phyloP scores from a whole-genome alignment of 2,888 invertebrate genomes.

The Epinotia brunnichana region DNA sequence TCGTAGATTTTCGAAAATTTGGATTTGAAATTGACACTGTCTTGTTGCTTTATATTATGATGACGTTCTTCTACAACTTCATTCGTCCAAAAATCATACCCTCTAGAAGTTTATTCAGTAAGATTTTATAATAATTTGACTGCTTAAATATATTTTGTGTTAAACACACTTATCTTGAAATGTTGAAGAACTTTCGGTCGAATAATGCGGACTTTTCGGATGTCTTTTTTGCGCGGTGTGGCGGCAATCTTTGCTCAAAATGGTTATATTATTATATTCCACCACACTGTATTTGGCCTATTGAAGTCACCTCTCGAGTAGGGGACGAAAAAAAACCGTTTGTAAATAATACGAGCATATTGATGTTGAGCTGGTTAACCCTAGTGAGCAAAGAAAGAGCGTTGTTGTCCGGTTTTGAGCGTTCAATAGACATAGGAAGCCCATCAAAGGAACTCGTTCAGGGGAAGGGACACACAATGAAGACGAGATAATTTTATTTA shows the following conservation, averaged over 20 bases:
- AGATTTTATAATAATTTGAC: no score
- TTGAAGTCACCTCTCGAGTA: neutral
- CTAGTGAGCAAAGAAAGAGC: neutral
- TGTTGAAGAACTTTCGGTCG: no score
- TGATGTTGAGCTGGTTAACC: constrained; percentile 2
- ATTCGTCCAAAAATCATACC: no score
- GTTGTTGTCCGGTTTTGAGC: neutral
- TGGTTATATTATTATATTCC: neutral
- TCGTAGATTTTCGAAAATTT: no score
- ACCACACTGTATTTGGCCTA: neutral
- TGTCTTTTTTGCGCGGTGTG: neutral
- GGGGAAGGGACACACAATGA: neutral
- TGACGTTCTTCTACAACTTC: no score
- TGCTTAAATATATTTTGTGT: no score
- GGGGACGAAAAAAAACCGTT: neutral
- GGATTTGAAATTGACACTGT: no score
- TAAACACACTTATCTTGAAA: no score
- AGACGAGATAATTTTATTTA: neutral
- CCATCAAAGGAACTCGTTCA: neutral
- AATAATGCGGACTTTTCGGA: no score
- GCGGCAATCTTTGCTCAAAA: neutral
- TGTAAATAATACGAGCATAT: constrained; percentile 1
- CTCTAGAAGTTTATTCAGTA: no score
- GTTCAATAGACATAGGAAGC: neutral
- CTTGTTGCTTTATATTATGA: no score